Evolutionary conservation across 2,797 vertebrate species (phyloP).

Genomic region (Pelochelys cantorii): DNA sequence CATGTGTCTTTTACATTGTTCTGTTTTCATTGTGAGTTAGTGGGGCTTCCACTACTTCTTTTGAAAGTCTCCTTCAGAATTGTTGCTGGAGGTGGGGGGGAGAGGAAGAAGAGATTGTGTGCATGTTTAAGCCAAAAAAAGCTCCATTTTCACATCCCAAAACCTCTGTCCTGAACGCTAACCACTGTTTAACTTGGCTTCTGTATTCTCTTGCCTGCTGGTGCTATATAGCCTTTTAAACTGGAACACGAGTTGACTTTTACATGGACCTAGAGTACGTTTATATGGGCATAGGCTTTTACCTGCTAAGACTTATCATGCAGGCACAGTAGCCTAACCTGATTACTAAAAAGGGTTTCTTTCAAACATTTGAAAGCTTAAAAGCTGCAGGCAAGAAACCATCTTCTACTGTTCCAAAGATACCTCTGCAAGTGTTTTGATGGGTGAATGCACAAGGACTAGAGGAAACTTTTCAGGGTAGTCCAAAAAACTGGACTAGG

Average conservation of each 20-base stretch:
- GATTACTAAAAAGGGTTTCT: not conserved
- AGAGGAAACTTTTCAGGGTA: not conserved
- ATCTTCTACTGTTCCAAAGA: not conserved
- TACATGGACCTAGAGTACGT: not conserved
- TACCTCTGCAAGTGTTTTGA: not conserved
- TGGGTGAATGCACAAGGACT: not conserved
- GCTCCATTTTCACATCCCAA: not conserved
- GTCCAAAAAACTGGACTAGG: not conserved
- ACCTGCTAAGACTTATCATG: not conserved
- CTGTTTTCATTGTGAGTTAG: not conserved
- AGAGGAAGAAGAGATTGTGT: too few species aligned
- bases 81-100: not conserved
- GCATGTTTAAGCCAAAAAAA: not conserved
- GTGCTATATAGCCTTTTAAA: not conserved
- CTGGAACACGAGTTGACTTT: not conserved
- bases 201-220: not conserved
- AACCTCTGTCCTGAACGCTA: not conserved
- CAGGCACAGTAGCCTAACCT: not conserved
- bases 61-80: not conserved
- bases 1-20: not conserved
- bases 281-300: not conserved
- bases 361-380: not conserved
- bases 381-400: not conserved
- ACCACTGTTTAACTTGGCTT: not conserved
- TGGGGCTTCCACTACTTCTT: not conserved